phyloP scores from a whole-genome alignment of 2,888 invertebrate genomes.

The Ferrisia virgata region DNA sequence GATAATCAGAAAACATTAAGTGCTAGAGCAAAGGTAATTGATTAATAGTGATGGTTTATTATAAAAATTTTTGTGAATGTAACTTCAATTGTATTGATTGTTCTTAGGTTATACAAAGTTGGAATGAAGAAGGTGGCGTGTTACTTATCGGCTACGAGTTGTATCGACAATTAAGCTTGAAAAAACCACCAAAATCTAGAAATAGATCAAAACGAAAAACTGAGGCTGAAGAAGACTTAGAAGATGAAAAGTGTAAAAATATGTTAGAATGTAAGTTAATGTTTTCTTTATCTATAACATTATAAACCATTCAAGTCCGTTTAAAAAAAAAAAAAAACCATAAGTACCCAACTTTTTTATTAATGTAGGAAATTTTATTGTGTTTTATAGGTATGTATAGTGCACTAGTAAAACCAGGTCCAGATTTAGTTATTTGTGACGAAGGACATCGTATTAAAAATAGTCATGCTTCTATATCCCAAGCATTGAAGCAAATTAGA shows the following conservation, averaged over 20 bases:
- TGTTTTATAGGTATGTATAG: constrained; percentile 68
- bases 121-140: constrained; percentile 87
- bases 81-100: neutral
- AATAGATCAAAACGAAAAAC: constrained; percentile 62
- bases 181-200: constrained; percentile 64
- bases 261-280: constrained; percentile 66
- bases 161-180: constrained; percentile 83
- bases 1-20: constrained; percentile 90
- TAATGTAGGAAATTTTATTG: neutral
- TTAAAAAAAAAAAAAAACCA: no score
- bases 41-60: constrained; percentile 55
- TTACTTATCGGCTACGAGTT: constrained; percentile 95
- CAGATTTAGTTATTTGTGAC: constrained; percentile 84
- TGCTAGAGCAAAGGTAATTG: constrained; percentile 74
- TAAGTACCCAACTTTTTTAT: no score
- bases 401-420: constrained; percentile 84
- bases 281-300: neutral
- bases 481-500: constrained; percentile 89
- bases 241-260: constrained; percentile 63
- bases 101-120: constrained; percentile 60
- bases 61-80: neutral
- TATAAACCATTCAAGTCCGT: neutral
- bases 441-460: constrained; percentile 98
- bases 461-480: constrained; percentile 92
- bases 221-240: constrained; percentile 56